These are phyloP conservation scores for Tipula vernalis DNA, from an alignment of 2,888 invertebrate genomes.

Conservation along the genomic window DNA sequence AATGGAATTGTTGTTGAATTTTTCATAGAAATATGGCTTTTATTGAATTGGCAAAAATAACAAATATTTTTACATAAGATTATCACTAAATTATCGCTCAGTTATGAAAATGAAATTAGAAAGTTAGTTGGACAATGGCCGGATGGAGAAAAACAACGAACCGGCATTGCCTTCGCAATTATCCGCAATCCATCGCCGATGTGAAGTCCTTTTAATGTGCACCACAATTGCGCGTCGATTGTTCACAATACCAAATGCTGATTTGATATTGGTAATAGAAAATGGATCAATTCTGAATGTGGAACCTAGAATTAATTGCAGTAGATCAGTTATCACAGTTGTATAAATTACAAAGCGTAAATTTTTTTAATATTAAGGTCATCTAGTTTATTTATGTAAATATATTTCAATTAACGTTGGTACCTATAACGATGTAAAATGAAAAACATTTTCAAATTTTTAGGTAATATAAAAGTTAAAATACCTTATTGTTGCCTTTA, in stretches of 20 bases:
- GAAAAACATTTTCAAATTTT: neutral
- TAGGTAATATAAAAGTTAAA: neutral
- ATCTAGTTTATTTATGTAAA: too few relatives aligned
- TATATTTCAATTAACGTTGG: neutral
- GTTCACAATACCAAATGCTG: slow-evolving; percentile 70
- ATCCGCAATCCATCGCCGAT: slow-evolving; percentile 57
- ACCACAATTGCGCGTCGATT: slow-evolving; percentile 80
- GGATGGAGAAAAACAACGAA: slow-evolving; percentile 42
- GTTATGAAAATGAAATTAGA: slow-evolving; percentile 63
- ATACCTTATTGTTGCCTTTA: neutral
- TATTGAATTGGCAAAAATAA: slow-evolving; percentile 42
- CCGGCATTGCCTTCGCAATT: slow-evolving; percentile 61
- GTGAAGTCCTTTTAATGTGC: slow-evolving; percentile 41
- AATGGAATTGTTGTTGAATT: too few relatives aligned
- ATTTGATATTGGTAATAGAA: slow-evolving; percentile 73
- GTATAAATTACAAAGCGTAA: neutral
- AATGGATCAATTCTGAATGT: slow-evolving; percentile 59
- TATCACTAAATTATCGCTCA: slow-evolving; percentile 59
- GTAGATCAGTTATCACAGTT: slow-evolving; percentile 31
- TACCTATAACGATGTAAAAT: neutral
- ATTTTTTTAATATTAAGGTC: neutral
- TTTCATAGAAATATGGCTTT: neutral
- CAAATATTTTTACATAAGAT: slow-evolving; percentile 62
- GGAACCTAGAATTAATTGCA: slow-evolving; percentile 68
- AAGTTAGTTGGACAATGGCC: slow-evolving; percentile 65